Evolutionary conservation across 2,797 vertebrate species (phyloP), one percentile per base, ranked within the genome.

Genomic region (Liparis tanakae): DNA sequence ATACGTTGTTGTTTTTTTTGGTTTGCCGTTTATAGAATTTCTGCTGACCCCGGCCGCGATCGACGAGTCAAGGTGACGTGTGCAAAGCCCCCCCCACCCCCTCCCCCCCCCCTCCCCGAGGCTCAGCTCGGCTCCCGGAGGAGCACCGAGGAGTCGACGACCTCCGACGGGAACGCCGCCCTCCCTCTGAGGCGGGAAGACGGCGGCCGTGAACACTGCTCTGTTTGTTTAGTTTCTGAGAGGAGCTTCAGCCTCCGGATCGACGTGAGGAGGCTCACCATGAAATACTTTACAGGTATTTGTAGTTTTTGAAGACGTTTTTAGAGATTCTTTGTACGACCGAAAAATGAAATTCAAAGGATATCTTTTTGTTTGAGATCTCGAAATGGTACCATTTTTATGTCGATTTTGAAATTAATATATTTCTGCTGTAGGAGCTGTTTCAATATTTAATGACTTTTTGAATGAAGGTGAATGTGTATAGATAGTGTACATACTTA

Each of bases 361-460:
- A 55, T 41, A 41, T 41, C 39, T 41, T 41, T 12, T 12, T 41
- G 39, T 51, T 87, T 70, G 61, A 60, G 10, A 39, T 87, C 78
- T 75, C 18, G 67, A 56, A 76, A 83, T 80, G 88, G 87, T 90
- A 89, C 82, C 2, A 48, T 78, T 70, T 78, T 85, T 76, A 85
- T 85, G 87, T 86, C 36, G 64, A 85, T 86, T 89, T 86, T 60
- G 39, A 87, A 81, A 86, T 79, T 82, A 89, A 91, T 90, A 89
- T 88, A 88, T 90, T 91, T 84, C 85, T 93, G 89, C 88, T 90
- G 87, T 94, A 92, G 86, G 69, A 79, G 48, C 71, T 69, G 56
- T 54, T 22, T 76, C 74, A 74, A 66, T 79, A 62, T 84, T 81
- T 75, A 86, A 81, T 80, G 81, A 85, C 72, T 91, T 75, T 89